Evolutionary conservation across 2,888 invertebrate genomes (phyloP).

Genomic region (Amiota minor): DNA sequence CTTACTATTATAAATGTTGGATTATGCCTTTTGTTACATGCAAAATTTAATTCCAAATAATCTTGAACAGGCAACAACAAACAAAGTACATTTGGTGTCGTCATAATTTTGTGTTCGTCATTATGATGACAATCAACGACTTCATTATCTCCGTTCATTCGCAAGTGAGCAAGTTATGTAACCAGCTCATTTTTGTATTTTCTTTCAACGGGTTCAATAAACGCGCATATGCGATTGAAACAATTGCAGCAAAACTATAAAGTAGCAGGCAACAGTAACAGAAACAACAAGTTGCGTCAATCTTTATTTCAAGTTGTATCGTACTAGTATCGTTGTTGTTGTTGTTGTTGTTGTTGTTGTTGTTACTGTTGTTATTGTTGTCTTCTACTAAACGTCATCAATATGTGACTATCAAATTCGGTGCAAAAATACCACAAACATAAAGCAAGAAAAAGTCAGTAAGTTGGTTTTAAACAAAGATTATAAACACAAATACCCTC

Average conservation of each 20-base stretch:
- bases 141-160: too few relatives aligned
- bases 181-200: not conserved
- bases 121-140: not conserved
- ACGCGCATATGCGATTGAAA: constrained; percentile 23
- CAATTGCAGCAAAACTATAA: constrained; percentile 7
- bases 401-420: constrained; percentile 4
- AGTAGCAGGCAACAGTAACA: not conserved
- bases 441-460: too few relatives aligned
- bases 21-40: not conserved
- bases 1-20: not conserved
- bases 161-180: too few relatives aligned
- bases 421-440: not conserved
- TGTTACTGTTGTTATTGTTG: not conserved
- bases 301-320: too few relatives aligned
- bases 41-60: not conserved
- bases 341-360: too few relatives aligned
- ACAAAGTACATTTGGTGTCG: not conserved
- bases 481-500: too few relatives aligned
- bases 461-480: too few relatives aligned
- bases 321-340: too few relatives aligned
- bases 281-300: constrained; percentile 12
- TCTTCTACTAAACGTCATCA: not conserved
- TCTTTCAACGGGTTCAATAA: constrained; percentile 19
- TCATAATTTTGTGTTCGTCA: not conserved
- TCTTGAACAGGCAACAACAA: not conserved